Base-by-base conservation (phyloP, 2,888 invertebrate species). In the Petrophora chlorosata region DNA sequence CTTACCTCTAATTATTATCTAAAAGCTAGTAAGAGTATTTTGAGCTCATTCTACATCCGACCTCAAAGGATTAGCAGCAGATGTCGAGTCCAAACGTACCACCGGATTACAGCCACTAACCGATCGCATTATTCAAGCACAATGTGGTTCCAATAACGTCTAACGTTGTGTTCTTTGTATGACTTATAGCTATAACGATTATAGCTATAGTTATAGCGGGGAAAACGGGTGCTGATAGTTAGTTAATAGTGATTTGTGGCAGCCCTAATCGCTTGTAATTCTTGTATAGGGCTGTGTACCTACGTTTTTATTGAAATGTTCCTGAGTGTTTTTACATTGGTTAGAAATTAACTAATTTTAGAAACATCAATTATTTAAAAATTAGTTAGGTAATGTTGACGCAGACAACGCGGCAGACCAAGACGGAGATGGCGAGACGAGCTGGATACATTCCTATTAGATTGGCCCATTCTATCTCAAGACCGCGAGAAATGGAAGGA, bases 211-310 rank as follows among this genome's bases (percentile, higher is more conserved):
- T 65, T 70, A 67, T 64, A 45, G 58, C 63, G 12, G 22, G 13
- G 5, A n/a, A 14, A 46, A 41, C 57, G 55, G 49, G 54, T 47
- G 60, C 42, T 15, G 45, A 58, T 61, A 63, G 65, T 70, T 59
- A 65, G 65, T 70, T 68, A 66, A 57, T 35, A 60, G 63, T 73
- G 74, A 74, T 72, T 71, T 73, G 72, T 73, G 56, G 45, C 50
- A 30, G 40, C 56, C 58, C 57, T 74, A 71, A 76, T 66, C 56
- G 53, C 41, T 19, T 39, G 49, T 68, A 72, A 74, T 74, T 67
- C 61, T n/a, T n/a, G n/a, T n/a, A 54, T 53, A 56, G 60, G 59
- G 61, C 53, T 54, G 53, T 39, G 53, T 56, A n/a, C n/a, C 54
- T 69, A 61, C n/a, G n/a, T 67, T 65, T 65, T 63, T 63, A 66